phyloP scores from a whole-genome alignment of 2,888 invertebrate species.

The Exocentrus adspersus region DNA sequence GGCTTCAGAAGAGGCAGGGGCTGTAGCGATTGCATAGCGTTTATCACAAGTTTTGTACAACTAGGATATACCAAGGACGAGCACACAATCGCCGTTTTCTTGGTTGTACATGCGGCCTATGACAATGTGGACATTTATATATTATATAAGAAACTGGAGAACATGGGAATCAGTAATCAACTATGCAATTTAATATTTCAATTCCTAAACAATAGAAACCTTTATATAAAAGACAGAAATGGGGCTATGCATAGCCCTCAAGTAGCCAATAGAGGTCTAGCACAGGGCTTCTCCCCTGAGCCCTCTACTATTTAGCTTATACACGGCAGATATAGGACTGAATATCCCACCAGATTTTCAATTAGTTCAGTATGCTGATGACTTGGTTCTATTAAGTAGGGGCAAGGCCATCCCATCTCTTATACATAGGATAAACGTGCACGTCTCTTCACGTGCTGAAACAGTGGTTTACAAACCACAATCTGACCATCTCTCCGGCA shows the following conservation, averaged over 20 bases:
- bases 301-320: too few species aligned
- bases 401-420: neutral
- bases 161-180: neutral
- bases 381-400: too few species aligned
- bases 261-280: too few species aligned
- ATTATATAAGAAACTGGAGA: neutral
- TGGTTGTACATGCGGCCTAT: slow-evolving; percentile 20
- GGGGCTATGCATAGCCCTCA: neutral
- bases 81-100: neutral
- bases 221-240: slow-evolving; percentile 13
- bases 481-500: neutral
- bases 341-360: too few species aligned
- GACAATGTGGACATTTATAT: slow-evolving; percentile 18
- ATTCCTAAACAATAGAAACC: slow-evolving; percentile 7
- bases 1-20: neutral
- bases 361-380: too few species aligned
- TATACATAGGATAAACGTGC: neutral
- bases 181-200: slow-evolving; percentile 11
- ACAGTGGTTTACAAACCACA: neutral
- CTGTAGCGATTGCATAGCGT: too few species aligned
- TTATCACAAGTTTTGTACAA: too few species aligned
- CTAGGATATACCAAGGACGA: too few species aligned
- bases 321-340: too few species aligned
- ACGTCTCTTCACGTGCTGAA: neutral
- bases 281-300: too few species aligned